A percentile compares a stretch with the other conserved stretches of the same genome.
Evolutionary conservation across 2,888 invertebrate species (phyloP).

Genomic region (Bombylius major): DNA sequence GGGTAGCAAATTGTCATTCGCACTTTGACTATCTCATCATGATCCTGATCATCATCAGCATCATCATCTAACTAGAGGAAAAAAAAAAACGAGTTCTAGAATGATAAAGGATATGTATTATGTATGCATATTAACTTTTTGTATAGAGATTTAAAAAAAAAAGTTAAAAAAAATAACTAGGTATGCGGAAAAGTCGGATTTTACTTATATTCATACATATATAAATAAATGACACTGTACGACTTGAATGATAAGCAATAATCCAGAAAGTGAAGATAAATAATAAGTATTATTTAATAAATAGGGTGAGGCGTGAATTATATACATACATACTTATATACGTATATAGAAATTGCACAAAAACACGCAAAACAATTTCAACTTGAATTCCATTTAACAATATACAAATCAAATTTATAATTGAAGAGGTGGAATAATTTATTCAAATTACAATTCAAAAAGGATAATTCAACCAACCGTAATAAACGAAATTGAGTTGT

Average conservation of each 20-base stretch:
- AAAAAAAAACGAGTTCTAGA: no score
- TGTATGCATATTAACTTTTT: no score
- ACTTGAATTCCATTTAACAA: background rate
- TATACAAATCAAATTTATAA: conserved; percentile 2
- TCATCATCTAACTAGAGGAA: background rate
- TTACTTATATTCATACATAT: no score
- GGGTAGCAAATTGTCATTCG: conserved; percentile 9
- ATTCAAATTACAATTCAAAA: conserved; percentile 14
- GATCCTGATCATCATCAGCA: no score
- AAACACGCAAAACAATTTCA: background rate
- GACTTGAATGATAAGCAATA: no score
- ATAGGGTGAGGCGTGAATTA: background rate
- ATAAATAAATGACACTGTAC: no score
- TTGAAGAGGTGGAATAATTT: conserved; percentile 22
- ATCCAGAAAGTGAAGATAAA: no score
- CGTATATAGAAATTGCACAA: background rate
- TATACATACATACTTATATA: no score
- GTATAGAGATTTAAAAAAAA: no score
- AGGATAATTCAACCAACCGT: conserved; percentile 1
- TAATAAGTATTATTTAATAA: background rate
- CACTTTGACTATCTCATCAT: background rate
- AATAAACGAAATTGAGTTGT: conserved; percentile 6
- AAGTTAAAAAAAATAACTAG: no score
- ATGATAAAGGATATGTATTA: no score
- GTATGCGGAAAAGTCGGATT: no score